Evolutionary conservation across 2,113 vertebrate species (phyloP).

Genomic region (Odontophorus gujanensis): DNA sequence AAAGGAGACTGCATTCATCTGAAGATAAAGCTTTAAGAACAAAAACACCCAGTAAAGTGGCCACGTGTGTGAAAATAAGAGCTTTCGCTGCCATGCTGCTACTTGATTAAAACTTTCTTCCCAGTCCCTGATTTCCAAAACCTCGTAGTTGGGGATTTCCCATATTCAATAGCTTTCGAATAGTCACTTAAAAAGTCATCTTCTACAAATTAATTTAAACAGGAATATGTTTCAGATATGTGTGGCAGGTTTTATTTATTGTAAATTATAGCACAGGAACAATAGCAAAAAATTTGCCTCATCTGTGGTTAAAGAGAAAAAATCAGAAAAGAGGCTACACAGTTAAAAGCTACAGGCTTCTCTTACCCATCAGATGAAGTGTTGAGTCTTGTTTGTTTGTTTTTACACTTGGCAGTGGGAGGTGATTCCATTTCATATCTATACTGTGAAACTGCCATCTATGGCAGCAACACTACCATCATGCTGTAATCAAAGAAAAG

Average conservation of each 20-base stretch:
- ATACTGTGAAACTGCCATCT: background rate
- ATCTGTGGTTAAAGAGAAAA: background rate
- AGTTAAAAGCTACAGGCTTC: background rate
- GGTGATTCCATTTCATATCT: background rate
- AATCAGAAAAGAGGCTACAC: background rate
- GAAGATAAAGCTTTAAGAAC: background rate
- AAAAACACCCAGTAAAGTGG: background rate
- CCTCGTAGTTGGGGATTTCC: background rate
- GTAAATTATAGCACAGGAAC: background rate
- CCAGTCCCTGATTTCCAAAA: background rate
- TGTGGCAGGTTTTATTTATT: background rate
- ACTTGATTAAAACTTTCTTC: background rate
- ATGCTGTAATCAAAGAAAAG: background rate
- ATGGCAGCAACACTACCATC: background rate
- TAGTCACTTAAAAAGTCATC: background rate
- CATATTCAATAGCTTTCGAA: background rate
- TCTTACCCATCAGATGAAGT: background rate
- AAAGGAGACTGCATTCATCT: background rate
- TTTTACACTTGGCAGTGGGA: background rate
- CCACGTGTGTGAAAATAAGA: background rate
- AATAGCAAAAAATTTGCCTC: background rate
- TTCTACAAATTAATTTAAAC: background rate
- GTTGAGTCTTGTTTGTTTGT: background rate
- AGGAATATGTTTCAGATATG: background rate
- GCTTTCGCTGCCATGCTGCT: background rate